phyloP scores from a whole-genome alignment of 2,888 invertebrate species.

The Orthosia gracilis region DNA sequence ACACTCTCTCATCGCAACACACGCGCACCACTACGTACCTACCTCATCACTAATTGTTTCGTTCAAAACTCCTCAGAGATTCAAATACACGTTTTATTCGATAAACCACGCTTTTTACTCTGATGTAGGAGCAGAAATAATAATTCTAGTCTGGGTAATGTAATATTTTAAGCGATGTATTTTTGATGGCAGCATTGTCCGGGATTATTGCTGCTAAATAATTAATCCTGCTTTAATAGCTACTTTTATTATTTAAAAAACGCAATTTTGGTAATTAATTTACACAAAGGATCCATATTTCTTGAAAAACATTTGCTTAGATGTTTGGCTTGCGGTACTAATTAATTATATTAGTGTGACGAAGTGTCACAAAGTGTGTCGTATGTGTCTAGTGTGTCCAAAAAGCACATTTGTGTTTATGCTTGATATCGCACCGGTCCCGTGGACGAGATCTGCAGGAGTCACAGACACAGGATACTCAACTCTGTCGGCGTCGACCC shows the following conservation, averaged over 20 bases:
- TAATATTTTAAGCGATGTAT: conserved; percentile 14
- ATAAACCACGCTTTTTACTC: conserved; percentile 19
- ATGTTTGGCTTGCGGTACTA: not conserved
- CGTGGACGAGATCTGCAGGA: conserved; percentile 39
- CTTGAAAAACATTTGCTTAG: not conserved
- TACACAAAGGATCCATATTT: not conserved
- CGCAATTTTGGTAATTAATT: not conserved
- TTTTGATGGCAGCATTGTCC: conserved; percentile 5
- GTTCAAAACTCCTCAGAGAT: not conserved
- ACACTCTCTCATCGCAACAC: not conserved
- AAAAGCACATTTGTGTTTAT: conserved; percentile 7
- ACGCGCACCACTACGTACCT: not conserved
- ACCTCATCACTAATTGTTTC: conserved; percentile 6
- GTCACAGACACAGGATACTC: conserved; percentile 18
- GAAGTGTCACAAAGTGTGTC: not conserved
- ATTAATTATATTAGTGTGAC: not conserved
- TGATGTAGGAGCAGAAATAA: conserved; percentile 21
- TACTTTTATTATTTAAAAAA: conserved; percentile 1
- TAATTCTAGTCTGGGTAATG: not conserved
- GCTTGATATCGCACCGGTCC: conserved; percentile 11
- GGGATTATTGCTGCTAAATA: not conserved
- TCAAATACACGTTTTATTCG: not conserved
- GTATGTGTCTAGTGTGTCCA: not conserved
- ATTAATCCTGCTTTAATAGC: conserved; percentile 7
- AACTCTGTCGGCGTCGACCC: conserved; percentile 44